Conservation (phyloP, 2,113 vertebrate genomes). For the Kobus ellipsiprymnus region DNA sequence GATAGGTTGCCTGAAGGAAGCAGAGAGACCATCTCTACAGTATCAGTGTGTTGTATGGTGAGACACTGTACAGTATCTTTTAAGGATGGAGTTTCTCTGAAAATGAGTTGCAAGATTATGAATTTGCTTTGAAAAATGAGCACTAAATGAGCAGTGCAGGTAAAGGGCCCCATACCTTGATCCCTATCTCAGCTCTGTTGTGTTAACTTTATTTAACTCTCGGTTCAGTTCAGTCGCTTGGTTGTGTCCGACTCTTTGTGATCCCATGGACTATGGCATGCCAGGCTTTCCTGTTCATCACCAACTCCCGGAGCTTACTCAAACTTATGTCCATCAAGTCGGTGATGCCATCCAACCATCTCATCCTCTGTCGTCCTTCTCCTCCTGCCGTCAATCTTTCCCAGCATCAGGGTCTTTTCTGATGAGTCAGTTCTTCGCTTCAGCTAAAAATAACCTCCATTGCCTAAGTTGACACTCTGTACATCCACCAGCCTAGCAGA, state of each 20-base stretch:
- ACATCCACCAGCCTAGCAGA: not conserved
- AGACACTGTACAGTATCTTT: not conserved
- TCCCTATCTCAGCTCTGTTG: not conserved
- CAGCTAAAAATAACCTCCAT: not conserved
- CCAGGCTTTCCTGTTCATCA: not conserved
- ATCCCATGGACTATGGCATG: not conserved
- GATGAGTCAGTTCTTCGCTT: not conserved
- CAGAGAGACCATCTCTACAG: not conserved
- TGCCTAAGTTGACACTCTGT: not conserved
- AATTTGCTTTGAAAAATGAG: constrained; percentile 8
- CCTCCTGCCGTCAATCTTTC: not conserved
- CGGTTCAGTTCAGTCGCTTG: not conserved
- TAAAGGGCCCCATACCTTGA: not conserved
- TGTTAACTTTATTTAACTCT: not conserved
- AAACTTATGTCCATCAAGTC: not conserved
- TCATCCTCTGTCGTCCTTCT: not conserved
- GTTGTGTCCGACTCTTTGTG: not conserved
- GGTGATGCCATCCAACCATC: not conserved
- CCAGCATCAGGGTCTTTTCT: not conserved
- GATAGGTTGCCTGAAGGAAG: not conserved
- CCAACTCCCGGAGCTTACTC: not conserved
- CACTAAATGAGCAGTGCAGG: not conserved
- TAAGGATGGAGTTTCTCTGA: not conserved
- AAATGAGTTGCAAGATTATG: not conserved
- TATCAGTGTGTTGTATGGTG: not conserved